Percentiles rank a stretch among this genome's conserved stretches.
These are phyloP conservation scores for Bolborhynchus lineola DNA, from an alignment of 2,113 vertebrate species.

Conservation along the genomic window DNA sequence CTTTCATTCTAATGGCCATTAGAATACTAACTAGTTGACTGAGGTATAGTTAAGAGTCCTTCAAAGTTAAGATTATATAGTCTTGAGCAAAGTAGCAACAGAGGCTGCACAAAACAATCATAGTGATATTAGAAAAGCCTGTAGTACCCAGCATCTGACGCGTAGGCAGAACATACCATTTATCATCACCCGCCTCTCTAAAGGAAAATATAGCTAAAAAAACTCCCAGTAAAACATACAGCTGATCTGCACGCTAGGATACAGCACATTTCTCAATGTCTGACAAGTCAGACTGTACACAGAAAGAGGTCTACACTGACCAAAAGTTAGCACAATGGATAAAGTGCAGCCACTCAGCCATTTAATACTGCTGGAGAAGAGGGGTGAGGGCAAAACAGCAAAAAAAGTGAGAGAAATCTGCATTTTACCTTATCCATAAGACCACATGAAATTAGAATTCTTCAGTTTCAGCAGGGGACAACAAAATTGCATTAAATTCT, in stretches of 20 bases:
- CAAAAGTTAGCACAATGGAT: conserved; percentile 50
- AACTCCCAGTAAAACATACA: conserved; percentile 56
- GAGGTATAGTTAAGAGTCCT: conserved; percentile 75
- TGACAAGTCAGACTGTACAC: conserved; percentile 45
- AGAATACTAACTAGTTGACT: conserved; percentile 64
- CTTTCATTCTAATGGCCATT: conserved; percentile 42
- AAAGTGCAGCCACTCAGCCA: conserved; percentile 70
- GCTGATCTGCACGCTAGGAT: conserved; percentile 53
- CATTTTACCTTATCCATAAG: conserved; percentile 66
- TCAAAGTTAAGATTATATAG: conserved; percentile 67
- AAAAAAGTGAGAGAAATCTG: conserved; percentile 29
- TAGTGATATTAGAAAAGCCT: conserved; percentile 59
- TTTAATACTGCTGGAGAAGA: conserved; percentile 65
- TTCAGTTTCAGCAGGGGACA: conserved; percentile 79
- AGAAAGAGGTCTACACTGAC: conserved; percentile 40
- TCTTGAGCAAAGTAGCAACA: conserved; percentile 54
- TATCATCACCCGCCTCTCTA: neutral
- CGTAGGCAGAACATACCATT: conserved; percentile 26
- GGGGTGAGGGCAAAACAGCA: neutral
- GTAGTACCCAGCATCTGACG: conserved; percentile 38
- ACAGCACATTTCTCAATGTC: conserved; percentile 46
- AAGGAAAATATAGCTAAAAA: conserved; percentile 63
- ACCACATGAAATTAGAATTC: conserved; percentile 71
- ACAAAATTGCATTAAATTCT: conserved; percentile 75
- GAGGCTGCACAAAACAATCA: conserved; percentile 56